Conservation (phyloP, 2,113 vertebrate genomes). For the Dinomys branickii region DNA sequence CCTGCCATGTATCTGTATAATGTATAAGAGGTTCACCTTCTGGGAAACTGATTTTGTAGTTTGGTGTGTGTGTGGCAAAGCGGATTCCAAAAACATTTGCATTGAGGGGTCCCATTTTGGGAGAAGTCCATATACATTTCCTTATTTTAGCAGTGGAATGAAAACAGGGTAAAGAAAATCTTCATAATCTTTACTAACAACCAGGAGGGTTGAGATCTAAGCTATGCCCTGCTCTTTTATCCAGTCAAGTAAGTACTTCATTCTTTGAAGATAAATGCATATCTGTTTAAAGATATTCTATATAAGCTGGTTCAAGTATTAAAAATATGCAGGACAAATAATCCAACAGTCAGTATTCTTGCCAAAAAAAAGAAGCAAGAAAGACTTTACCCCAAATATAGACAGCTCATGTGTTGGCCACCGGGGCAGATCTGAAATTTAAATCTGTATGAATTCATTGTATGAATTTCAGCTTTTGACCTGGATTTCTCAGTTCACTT, state of each 20-base stretch:
- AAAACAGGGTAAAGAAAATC: slow-evolving; percentile 62
- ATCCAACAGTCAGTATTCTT: slow-evolving; percentile 69
- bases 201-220: not conserved
- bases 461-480: slow-evolving; percentile 56
- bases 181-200: slow-evolving; percentile 57
- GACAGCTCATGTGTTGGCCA: slow-evolving; percentile 76
- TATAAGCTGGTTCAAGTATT: slow-evolving; percentile 70
- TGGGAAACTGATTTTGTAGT: slow-evolving; percentile 31
- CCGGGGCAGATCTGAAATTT: slow-evolving; percentile 76
- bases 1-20: not conserved
- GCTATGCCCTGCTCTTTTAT: not conserved
- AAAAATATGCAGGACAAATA: slow-evolving; percentile 80
- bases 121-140: slow-evolving; percentile 21
- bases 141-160: slow-evolving; percentile 27
- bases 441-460: slow-evolving; percentile 66
- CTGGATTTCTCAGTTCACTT: slow-evolving; percentile 49
- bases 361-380: slow-evolving; percentile 79
- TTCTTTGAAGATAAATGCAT: slow-evolving; percentile 76
- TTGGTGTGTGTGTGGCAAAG: slow-evolving; percentile 7
- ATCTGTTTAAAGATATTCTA: slow-evolving; percentile 80
- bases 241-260: slow-evolving; percentile 46
- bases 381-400: slow-evolving; percentile 59
- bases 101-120: not conserved
- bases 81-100: not conserved
- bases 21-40: not conserved